Conservation (phyloP, 1,140 invertebrate genomes). For the Aphelinus certus region DNA sequence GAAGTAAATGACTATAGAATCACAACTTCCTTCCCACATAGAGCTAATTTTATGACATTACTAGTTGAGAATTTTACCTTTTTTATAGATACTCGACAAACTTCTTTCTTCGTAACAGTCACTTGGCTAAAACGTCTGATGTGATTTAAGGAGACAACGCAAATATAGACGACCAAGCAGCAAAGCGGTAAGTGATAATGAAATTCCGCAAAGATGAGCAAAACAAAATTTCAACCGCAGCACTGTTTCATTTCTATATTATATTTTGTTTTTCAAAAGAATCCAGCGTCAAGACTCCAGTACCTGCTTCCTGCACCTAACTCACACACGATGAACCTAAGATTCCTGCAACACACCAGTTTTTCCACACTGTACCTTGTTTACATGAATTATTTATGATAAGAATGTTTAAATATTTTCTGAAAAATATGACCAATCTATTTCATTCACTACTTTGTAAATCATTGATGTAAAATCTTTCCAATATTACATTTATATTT, state of each 20-base stretch:
- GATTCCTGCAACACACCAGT: conserved; percentile 57
- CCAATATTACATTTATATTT: neutral
- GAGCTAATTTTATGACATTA: conserved; percentile 58
- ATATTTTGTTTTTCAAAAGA: conserved; percentile 36
- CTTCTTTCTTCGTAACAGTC: conserved; percentile 50
- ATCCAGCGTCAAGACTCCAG: conserved; percentile 41
- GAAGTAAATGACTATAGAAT: conserved; percentile 47
- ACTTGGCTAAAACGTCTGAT: conserved; percentile 54
- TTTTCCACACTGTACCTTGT: conserved; percentile 51
- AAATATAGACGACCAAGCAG: conserved; percentile 52
- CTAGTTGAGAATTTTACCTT: conserved; percentile 57
- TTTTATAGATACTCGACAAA: conserved; percentile 52
- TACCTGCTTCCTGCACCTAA: conserved; percentile 53
- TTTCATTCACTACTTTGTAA: too few species aligned
- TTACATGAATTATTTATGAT: neutral
- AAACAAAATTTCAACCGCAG: conserved; percentile 49
- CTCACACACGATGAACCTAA: conserved; percentile 53
- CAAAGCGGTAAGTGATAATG: conserved; percentile 52
- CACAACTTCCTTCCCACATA: conserved; percentile 51
- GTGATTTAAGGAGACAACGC: conserved; percentile 53
- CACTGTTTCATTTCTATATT: conserved; percentile 40
- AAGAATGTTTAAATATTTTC: too few species aligned
- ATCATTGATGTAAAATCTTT: too few species aligned
- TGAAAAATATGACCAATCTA: too few species aligned
- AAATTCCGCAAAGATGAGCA: conserved; percentile 54